A percentile compares a stretch with the other conserved stretches of the same genome.
Evolutionary conservation across 2,888 invertebrate species (phyloP).

Genomic region (Phengaris alcon): DNA sequence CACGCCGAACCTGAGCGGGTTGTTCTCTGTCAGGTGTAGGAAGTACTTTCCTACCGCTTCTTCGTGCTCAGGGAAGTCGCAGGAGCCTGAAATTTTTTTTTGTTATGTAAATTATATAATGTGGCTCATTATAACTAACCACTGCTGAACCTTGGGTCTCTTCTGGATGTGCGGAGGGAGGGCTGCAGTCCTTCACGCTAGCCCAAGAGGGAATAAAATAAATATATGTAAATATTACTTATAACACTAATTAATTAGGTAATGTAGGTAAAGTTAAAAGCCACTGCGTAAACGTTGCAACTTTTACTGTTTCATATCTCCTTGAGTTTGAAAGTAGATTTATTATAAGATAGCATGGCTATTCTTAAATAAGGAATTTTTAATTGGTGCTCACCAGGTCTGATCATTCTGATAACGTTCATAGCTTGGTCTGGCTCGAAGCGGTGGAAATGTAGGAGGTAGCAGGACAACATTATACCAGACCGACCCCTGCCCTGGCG

Average conservation of each 20-base stretch:
- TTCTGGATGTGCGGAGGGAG: too few species aligned
- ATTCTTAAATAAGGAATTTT: neutral
- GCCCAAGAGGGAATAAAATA: too few species aligned
- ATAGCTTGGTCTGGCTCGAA: conserved; percentile 82
- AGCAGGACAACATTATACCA: conserved; percentile 87
- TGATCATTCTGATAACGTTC: conserved; percentile 75
- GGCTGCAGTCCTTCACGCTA: too few species aligned
- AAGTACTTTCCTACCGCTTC: conserved; percentile 66
- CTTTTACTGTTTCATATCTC: too few species aligned
- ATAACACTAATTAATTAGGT: too few species aligned
- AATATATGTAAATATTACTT: too few species aligned
- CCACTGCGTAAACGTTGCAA: too few species aligned
- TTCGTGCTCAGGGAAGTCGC: conserved; percentile 62
- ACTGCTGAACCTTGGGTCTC: too few species aligned
- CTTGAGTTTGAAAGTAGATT: too few species aligned
- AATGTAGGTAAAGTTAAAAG: too few species aligned
- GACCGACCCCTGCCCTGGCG: conserved; percentile 84
- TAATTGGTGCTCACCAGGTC: conserved; percentile 64
- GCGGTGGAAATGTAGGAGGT: conserved; percentile 81
- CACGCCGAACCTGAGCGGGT: conserved; percentile 66
- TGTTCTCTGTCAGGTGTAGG: conserved; percentile 62
- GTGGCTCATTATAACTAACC: too few species aligned
- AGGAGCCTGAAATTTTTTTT: conserved; percentile 53
- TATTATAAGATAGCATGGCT: too few species aligned
- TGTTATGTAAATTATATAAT: neutral